Percentiles rank a stretch among this genome's conserved stretches.
These are phyloP conservation scores for Artibeus lituratus DNA, from an alignment of 2,797 vertebrate species.

Conservation along the genomic window DNA sequence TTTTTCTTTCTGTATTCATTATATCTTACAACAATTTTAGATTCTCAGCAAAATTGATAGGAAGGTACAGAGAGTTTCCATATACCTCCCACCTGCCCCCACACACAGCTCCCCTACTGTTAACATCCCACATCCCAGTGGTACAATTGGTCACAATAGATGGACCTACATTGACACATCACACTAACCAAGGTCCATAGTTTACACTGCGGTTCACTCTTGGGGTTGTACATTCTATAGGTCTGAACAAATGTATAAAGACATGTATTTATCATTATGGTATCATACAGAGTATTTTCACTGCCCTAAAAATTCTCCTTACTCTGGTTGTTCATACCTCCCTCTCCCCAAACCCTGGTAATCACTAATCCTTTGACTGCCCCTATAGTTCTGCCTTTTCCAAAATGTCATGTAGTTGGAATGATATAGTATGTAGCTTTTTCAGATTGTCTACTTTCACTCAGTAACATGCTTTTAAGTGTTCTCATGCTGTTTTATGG, in stretches of 20 bases:
- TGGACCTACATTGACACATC: neutral
- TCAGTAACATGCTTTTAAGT: neutral
- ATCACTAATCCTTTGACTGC: neutral
- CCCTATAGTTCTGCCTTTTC: neutral
- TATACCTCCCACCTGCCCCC: too few relatives aligned
- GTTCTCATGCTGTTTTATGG: neutral
- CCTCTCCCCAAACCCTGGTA: neutral
- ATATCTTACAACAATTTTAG: neutral
- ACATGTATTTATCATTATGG: too few relatives aligned
- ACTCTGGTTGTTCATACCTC: neutral
- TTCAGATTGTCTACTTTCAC: too few relatives aligned
- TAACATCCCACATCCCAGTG: neutral
- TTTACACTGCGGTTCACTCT: neutral
- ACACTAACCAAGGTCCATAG: neutral
- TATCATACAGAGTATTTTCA: neutral
- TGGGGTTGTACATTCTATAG: too few relatives aligned
- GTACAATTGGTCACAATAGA: neutral
- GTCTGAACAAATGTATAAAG: too few relatives aligned
- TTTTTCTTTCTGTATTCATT: neutral
- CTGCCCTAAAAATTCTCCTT: neutral
- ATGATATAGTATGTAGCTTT: neutral
- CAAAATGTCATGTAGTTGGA: neutral
- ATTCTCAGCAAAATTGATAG: neutral
- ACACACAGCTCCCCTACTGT: neutral
- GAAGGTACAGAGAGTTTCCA: neutral